Evolutionary conservation across 2,113 vertebrate species (phyloP), one percentile per base, ranked within the genome.

Genomic region (Bos indicus): DNA sequence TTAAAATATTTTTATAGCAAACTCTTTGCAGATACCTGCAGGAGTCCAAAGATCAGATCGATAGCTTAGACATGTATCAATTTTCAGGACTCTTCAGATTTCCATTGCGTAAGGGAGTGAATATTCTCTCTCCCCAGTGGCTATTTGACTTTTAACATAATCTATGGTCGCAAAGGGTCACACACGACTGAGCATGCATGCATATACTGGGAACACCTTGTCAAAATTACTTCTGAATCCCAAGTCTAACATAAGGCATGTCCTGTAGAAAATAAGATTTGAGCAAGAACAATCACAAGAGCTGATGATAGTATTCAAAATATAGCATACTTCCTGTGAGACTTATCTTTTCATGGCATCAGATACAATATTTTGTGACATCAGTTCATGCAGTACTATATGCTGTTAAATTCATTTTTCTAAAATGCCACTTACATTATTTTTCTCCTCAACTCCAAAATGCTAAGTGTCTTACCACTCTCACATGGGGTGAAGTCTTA

Each of bases 341-440:
- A 91, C 57, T 83, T 57, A 40, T 92, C 36, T 97, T 89, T 78
- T 90, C 80, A 78, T 92, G 81, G 83, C 21, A 96, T 83, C 81
- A 67, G 57, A 48, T 40, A 17, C 28, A 82, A 28, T 33, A 56
- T 25, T 15, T 56, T 78, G 19, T n/a, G 43, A 60, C 28, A 80
- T 64, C 51, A 87, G 52, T 54, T 25, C 46, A 84, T 48, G 43
- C 25, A 83, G 40, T 7, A 23, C 14, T 51, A 14, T 36, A 56
- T 83, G 52, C 33, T 25, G 52, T 85, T 51, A 93, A 57, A 90
- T 52, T 67, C 43, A 88, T 64, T 85, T 90, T 91, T 91, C 52
- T 80, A 80, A 88, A 88, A 74, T 56, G 23, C 36, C 59, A 62
- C 30, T 91, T 43, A 88, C 62, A 54, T 94, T 4, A 52, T 67